A percentile compares a stretch with the other conserved stretches of the same genome.
Conservation (phyloP, 2,113 vertebrate genomes). For the Rousettus leschenaultii region DNA sequence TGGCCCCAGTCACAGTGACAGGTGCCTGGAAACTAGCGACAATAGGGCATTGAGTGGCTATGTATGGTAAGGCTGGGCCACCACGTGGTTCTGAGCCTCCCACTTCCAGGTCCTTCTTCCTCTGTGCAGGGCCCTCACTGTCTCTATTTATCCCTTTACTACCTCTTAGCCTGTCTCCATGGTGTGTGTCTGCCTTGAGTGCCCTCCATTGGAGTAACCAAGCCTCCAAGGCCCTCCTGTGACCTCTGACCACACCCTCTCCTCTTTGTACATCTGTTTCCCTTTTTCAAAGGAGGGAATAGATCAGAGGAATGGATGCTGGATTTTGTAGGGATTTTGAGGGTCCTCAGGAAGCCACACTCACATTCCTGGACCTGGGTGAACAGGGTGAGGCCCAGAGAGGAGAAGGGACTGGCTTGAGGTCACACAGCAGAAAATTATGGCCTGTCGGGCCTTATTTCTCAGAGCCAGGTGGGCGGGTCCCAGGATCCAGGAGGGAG, state of each 20-base stretch:
- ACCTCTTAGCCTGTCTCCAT: not conserved
- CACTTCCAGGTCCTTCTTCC: not conserved
- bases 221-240: not conserved
- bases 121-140: not conserved
- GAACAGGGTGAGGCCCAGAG: not conserved
- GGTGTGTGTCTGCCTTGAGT: not conserved
- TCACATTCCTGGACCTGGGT: not conserved
- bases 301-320: not conserved
- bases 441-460: not conserved
- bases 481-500: not conserved
- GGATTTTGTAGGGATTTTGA: not conserved
- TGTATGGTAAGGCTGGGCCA: constrained; percentile 15
- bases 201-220: not conserved
- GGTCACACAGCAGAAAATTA: not conserved
- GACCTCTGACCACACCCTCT: constrained; percentile 68
- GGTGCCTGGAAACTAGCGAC: constrained; percentile 16
- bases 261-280: constrained; percentile 36
- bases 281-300: not conserved
- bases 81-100: constrained; percentile 59
- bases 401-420: not conserved
- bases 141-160: not conserved
- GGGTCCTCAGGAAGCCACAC: not conserved
- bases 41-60: constrained; percentile 57
- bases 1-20: not conserved
- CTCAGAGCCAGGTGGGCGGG: constrained; percentile 23